phyloP scores from a whole-genome alignment of 2,113 vertebrate species.

The Notechis scutatus region DNA sequence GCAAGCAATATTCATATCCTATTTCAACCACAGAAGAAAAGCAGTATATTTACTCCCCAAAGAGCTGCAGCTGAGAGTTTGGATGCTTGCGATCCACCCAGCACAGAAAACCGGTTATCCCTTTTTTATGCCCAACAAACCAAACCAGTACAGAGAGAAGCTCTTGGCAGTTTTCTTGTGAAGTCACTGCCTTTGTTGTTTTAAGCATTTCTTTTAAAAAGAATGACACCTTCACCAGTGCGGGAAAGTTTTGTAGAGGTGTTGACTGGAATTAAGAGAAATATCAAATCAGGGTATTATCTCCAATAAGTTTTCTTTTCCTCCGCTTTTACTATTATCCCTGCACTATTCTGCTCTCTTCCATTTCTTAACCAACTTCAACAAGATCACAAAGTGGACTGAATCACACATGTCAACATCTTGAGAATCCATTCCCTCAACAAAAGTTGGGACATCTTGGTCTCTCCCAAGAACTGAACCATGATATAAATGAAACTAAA shows the following conservation, averaged over 20 bases:
- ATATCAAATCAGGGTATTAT: conserved; percentile 33
- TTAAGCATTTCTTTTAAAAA: conserved; percentile 69
- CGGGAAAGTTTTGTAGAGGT: conserved; percentile 55
- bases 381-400: background rate
- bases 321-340: background rate
- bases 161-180: conserved; percentile 64
- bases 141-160: conserved; percentile 50
- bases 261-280: conserved; percentile 48
- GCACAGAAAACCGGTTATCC: conserved; percentile 72
- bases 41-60: background rate
- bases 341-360: background rate
- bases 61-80: conserved; percentile 3
- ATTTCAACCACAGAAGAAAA: background rate
- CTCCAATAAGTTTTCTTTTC: conserved; percentile 8
- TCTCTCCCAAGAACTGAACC: background rate
- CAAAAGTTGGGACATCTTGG: background rate
- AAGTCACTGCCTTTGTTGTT: conserved; percentile 74
- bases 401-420: background rate
- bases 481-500: background rate
- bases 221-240: conserved; percentile 65
- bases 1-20: background rate
- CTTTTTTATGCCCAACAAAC: conserved; percentile 57
- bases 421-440: background rate
- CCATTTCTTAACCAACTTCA: background rate
- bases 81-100: conserved; percentile 63